A percentile compares a stretch with the other conserved stretches of the same genome.
Evolutionary conservation across 2,797 vertebrate species (phyloP).

Genomic region (Helarctos malayanus): DNA sequence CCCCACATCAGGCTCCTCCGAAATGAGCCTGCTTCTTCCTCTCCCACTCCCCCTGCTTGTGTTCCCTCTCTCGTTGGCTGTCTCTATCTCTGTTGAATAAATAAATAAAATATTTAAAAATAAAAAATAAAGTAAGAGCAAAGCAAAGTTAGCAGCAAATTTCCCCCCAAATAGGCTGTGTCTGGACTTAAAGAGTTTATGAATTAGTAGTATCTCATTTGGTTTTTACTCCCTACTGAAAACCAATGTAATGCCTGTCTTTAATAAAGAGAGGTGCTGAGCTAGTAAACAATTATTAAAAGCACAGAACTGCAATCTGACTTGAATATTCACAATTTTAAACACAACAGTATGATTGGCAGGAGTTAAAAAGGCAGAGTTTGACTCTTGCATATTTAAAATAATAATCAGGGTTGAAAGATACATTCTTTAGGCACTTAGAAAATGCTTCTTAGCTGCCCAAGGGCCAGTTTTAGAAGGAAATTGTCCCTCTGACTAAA

Average conservation of each 20-base stretch:
- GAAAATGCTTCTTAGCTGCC: background rate
- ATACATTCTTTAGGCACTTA: background rate
- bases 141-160: background rate
- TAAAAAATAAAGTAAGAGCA: background rate
- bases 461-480: background rate
- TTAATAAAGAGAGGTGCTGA: background rate
- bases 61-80: too few relatives aligned
- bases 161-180: background rate
- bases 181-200: background rate
- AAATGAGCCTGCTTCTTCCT: too few relatives aligned
- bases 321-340: slow-evolving; percentile 17
- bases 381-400: background rate
- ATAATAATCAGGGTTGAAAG: background rate
- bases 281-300: background rate
- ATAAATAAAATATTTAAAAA: too few relatives aligned
- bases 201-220: background rate
- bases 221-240: background rate
- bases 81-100: too few relatives aligned
- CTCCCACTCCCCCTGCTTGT: too few relatives aligned
- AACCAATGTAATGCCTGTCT: background rate
- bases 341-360: background rate
- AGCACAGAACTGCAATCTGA: background rate
- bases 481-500: background rate
- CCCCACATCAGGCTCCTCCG: too few relatives aligned
- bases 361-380: background rate